Percentiles rank a stretch among this genome's conserved stretches.
phyloP scores from a whole-genome alignment of 2,888 invertebrate species.

The Eupithecia tripunctaria region DNA sequence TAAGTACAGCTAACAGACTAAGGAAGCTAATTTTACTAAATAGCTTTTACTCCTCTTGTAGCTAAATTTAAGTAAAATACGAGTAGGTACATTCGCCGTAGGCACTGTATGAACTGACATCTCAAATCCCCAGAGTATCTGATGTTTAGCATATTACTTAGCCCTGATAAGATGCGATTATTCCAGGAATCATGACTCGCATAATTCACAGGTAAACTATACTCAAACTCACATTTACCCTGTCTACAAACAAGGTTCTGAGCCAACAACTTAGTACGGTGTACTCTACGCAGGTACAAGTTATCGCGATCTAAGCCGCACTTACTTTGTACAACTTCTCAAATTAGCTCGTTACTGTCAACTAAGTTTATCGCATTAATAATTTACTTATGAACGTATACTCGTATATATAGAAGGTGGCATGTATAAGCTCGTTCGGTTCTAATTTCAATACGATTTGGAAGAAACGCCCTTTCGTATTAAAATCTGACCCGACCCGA shows the following conservation, averaged over 20 bases:
- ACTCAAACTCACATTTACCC: slow-evolving; percentile 22
- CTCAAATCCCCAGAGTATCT: neutral
- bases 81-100: no score
- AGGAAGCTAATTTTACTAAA: no score
- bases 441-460: neutral
- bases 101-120: neutral
- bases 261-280: slow-evolving; percentile 16
- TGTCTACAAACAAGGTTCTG: slow-evolving; percentile 19
- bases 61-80: no score
- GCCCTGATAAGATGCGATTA: slow-evolving; percentile 1
- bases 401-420: no score
- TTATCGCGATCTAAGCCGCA: slow-evolving; percentile 7
- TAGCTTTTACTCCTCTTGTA: no score
- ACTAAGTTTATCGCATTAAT: slow-evolving; percentile 23
- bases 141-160: neutral
- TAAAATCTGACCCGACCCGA: neutral
- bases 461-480: no score
- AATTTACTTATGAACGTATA: slow-evolving; percentile 2
- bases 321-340: slow-evolving; percentile 25
- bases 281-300: slow-evolving; percentile 1
- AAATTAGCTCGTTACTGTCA: slow-evolving; percentile 26
- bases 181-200: slow-evolving; percentile 6
- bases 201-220: slow-evolving; percentile 15
- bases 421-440: neutral
- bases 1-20: no score